Conservation (phyloP, 2,888 invertebrate species). For the Amiota mariae region DNA sequence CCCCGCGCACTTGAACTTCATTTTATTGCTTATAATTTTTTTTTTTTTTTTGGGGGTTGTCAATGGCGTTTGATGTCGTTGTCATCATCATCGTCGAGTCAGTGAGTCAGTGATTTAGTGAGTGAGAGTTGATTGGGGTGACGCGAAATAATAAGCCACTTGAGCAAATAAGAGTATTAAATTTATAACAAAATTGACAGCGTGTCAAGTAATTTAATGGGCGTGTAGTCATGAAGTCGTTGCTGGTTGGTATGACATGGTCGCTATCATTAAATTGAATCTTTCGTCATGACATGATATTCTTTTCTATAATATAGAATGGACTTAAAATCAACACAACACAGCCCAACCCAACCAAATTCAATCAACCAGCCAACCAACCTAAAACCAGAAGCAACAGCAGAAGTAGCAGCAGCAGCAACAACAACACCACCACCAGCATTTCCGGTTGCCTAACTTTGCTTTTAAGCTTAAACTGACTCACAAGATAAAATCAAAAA, state of each 20-base stretch:
- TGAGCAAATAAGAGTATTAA: conserved; percentile 41
- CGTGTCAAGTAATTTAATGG: conserved; percentile 9
- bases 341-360: too few relatives aligned
- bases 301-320: not conserved
- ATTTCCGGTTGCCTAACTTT: not conserved
- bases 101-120: not conserved
- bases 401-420: too few relatives aligned
- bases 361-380: too few relatives aligned
- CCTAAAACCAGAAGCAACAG: too few relatives aligned
- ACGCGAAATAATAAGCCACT: not conserved
- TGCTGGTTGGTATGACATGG: not conserved
- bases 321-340: too few relatives aligned
- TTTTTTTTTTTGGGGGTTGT: not conserved
- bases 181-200: conserved; percentile 40
- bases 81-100: not conserved
- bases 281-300: not conserved
- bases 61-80: conserved; percentile 14
- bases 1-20: conserved; percentile 46
- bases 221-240: not conserved
- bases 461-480: not conserved
- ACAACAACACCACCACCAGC: too few relatives aligned
- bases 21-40: conserved; percentile 8
- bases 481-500: too few relatives aligned
- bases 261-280: conserved; percentile 32
- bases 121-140: conserved; percentile 12